phyloP scores from a whole-genome alignment of 2,797 vertebrate genomes.

The Diceros bicornis region DNA sequence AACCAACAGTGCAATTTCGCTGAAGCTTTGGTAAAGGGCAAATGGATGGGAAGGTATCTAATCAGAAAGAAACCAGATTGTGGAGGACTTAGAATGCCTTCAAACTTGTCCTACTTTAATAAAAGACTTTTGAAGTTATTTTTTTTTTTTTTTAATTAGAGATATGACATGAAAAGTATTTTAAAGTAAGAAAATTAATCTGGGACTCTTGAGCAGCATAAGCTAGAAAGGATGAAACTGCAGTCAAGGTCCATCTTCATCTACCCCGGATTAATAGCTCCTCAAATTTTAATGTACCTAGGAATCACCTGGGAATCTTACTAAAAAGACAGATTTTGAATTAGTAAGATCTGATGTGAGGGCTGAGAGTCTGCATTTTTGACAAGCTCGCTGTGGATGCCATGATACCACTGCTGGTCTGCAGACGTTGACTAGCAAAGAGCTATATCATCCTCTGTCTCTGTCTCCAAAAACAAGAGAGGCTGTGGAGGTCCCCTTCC shows the following conservation, averaged over 20 bases:
- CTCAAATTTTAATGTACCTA: neutral
- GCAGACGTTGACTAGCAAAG: neutral
- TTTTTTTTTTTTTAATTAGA: neutral
- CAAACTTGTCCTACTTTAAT: neutral
- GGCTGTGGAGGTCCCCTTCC: neutral
- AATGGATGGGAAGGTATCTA: neutral
- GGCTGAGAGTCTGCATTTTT: neutral
- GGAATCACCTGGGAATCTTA: neutral
- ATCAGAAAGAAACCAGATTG: neutral
- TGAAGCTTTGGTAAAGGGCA: neutral
- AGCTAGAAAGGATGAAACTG: neutral
- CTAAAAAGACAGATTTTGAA: neutral
- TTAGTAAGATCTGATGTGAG: neutral
- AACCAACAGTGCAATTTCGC: neutral
- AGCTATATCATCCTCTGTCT: neutral
- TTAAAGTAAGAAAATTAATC: conserved; percentile 11
- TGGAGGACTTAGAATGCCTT: neutral
- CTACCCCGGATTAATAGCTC: neutral
- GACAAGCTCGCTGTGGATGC: neutral
- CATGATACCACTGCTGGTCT: neutral
- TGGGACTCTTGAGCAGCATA: neutral
- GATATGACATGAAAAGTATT: neutral
- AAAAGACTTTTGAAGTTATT: neutral
- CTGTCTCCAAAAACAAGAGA: neutral
- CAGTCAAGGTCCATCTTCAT: neutral